These are phyloP conservation scores for Lasius platythorax DNA, from an alignment of 2,888 invertebrate genomes.

Conservation along the genomic window DNA sequence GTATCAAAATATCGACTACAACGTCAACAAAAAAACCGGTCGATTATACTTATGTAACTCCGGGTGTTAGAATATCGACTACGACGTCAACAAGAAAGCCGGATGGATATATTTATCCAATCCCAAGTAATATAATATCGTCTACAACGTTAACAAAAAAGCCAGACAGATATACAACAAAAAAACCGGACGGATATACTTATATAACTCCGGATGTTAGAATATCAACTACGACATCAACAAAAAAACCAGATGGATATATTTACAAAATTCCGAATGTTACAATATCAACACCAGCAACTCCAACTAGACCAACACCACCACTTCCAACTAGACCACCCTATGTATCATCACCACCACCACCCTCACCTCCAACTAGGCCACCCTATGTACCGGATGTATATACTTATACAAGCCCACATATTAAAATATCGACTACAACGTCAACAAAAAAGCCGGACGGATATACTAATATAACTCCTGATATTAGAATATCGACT, in stretches of 20 bases:
- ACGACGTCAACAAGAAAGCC: no score
- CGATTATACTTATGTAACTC: slow-evolving; percentile 57
- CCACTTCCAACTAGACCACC: slow-evolving; percentile 22
- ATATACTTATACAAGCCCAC: no score
- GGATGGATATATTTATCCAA: not conserved
- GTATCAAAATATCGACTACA: slow-evolving; percentile 71
- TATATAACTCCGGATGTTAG: not conserved
- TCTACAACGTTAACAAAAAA: slow-evolving; percentile 32
- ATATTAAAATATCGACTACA: not conserved
- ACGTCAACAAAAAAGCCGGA: slow-evolving; percentile 56
- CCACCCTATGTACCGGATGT: no score
- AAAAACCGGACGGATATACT: slow-evolving; percentile 15
- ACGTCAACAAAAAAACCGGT: not conserved
- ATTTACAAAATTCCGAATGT: slow-evolving; percentile 55
- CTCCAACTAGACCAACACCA: not conserved
- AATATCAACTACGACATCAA: not conserved
- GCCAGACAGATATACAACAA: no score
- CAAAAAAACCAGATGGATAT: slow-evolving; percentile 44
- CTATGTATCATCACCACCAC: slow-evolving; percentile 35
- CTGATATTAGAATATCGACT: slow-evolving; percentile 70
- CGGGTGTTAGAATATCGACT: slow-evolving; percentile 62
- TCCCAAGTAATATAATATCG: not conserved
- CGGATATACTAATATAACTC: slow-evolving; percentile 58
- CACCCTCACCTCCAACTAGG: no score
- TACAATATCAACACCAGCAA: slow-evolving; percentile 40